Conservation (phyloP, 2,113 vertebrate species). For the Sinocyclocheilus grahami region DNA sequence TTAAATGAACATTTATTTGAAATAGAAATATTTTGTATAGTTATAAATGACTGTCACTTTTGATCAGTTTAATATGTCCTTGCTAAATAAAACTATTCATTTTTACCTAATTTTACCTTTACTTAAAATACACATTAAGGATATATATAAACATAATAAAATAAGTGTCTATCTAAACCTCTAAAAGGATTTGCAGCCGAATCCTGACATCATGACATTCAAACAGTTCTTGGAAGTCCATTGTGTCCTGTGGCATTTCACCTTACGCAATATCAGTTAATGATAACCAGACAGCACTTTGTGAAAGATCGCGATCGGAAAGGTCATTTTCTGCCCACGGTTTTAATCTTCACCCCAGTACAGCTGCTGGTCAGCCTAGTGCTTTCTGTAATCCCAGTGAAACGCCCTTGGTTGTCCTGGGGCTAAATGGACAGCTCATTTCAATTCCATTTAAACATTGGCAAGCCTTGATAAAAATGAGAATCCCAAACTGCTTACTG, state of each 20-base stretch:
- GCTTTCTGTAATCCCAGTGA: constrained; percentile 43
- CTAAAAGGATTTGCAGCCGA: not conserved
- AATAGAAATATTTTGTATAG: too few species aligned
- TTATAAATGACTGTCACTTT: too few species aligned
- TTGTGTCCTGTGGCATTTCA: constrained; percentile 27
- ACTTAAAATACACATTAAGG: not conserved
- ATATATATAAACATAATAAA: not conserved
- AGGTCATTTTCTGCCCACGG: not conserved
- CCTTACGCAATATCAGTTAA: constrained; percentile 27
- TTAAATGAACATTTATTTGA: too few species aligned
- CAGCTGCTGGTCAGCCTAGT: constrained; percentile 26
- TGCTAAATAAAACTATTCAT: too few species aligned
- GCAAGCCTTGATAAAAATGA: not conserved
- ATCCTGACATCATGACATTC: constrained; percentile 17
- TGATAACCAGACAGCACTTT: constrained; percentile 23
- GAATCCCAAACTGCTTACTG: not conserved
- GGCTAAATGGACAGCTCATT: constrained; percentile 19
- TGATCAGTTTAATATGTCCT: too few species aligned
- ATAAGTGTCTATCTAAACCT: not conserved
- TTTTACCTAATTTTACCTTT: not conserved
- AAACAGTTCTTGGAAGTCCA: constrained; percentile 16
- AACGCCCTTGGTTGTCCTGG: constrained; percentile 24
- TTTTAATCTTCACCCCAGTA: constrained; percentile 41
- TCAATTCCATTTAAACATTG: not conserved
- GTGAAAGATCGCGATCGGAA: not conserved